Evolutionary conservation across 2,888 invertebrate species (phyloP), one percentile per base, ranked within the genome.

Genomic region (Corythucha ciliata): DNA sequence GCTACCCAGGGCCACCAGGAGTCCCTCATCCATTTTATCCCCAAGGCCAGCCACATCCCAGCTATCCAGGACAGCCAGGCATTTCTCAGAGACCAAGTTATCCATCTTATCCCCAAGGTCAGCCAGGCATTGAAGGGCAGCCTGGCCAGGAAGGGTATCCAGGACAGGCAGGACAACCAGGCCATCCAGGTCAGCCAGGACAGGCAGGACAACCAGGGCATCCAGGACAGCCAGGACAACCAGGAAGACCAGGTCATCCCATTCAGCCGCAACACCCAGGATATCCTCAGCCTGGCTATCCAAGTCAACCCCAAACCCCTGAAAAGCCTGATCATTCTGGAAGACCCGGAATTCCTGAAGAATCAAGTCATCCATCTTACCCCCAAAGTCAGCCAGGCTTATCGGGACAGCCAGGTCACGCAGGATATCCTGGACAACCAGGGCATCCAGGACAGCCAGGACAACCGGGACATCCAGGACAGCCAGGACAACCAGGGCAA

Each of bases 81-180:
- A 64, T 64, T 34, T 52, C n/a, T n/a, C n/a, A n/a, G n/a, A n/a
- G 55, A 14, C 50, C 67, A 25, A 60, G 60, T 48, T 40, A 53
- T 46, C 61, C 64, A 39, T 64, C 61, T 42, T n/a, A 50, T n/a
- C 20, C 18, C 25, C 57, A 58, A 12, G 46, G 59, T 21, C 40
- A 26, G 12, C 37, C 48, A 1, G 29, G 46, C 27, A 40, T 39
- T 29, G 54, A 58, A 54, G 58, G 57, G 27, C 25, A 55, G 34
- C 60, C 62, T n/a, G 64, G 66, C 12, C 61, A 61, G 42, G 67
- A 66, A 21, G 36, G 26, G 22, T 16, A 21, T 8, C 58, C 61
- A 24, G 59, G 49, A 29, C 58, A 21, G 24, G 59, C 63, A 24
- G 54, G 54, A 40, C 3, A n/a, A 37, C 48, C 45, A 37, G 59